Base-by-base conservation (phyloP, 2,113 vertebrate species). In the Silurus asotus region DNA sequence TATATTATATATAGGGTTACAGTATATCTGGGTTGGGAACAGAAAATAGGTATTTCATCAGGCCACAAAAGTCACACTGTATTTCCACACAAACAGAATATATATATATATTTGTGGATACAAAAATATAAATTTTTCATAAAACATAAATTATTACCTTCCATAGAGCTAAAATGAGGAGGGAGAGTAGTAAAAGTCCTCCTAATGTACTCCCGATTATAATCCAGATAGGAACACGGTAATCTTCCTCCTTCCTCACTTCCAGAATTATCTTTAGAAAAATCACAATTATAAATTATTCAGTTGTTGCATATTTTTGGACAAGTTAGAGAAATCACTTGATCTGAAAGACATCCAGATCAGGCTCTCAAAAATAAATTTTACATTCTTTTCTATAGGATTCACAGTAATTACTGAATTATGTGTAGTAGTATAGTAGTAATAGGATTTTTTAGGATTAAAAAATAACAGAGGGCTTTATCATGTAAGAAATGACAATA, bases 181-280 rank as follows among this genome's bases (percentile, higher is more conserved):
- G 91, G 0, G 95, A 96, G 69, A 99, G 94, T 1, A 99, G 94
- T 90, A 99, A 92, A 85, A 99, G 94, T 0, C 98, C 98, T 2
- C 97, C 98, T 6, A 98, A 85, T 0, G 96, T 95, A 92, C 98
- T 99, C 0, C 96, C 97, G 53, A 99, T 90, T 25, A 99, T 95
- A 88, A 99, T 96, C 96, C 97, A 98, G 87, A 96, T 90, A 13
- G 97, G 95, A 74, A 99, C 85, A 10, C 92, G 92, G 0, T 87
- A 94, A 53, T 96, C 95, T 69, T 96, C 96, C 0, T 95, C 92
- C 84, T 96, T 99, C 90, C 96, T 96, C 83, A 99, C 92, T 89
- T 97, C 97, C 75, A 99, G 94, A 0, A 93, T 94, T 72, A 99
- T 91, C 98, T 98, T 59, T 28, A 5, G 49, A 64, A 51, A 89